Conservation (phyloP, 2,888 invertebrate genomes). For the Linnaemya vulpina region DNA sequence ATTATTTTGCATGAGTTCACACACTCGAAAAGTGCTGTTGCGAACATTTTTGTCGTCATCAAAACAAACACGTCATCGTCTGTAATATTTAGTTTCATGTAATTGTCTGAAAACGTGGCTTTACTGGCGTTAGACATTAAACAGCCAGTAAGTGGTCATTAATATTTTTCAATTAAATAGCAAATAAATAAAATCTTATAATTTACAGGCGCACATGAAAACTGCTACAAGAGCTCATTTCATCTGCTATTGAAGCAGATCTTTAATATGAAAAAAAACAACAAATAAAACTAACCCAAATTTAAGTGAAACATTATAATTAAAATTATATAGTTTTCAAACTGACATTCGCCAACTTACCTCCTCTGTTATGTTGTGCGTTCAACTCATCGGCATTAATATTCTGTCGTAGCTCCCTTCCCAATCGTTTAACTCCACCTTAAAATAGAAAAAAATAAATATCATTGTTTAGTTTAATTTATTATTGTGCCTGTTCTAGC, state of each 20-base stretch:
- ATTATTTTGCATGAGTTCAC: conserved; percentile 23
- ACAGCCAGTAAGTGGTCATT: neutral
- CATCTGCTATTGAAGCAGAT: neutral
- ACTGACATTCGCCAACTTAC: neutral
- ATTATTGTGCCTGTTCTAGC: conserved; percentile 43
- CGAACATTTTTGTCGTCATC: conserved; percentile 51
- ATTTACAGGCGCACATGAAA: neutral
- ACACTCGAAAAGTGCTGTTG: conserved; percentile 26
- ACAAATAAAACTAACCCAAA: neutral
- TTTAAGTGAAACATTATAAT: neutral
- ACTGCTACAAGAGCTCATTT: neutral
- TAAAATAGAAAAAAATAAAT: conserved; percentile 1
- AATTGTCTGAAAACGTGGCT: neutral
- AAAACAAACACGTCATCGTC: conserved; percentile 37
- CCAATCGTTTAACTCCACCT: conserved; percentile 19
- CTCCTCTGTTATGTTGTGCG: neutral
- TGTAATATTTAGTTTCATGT: neutral
- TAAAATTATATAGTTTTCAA: neutral
- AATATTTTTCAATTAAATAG: neutral
- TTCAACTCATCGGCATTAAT: neutral
- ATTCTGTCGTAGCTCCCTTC: conserved; percentile 2
- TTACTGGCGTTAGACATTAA: neutral
- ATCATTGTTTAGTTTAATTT: conserved; percentile 26
- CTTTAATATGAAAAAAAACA: neutral
- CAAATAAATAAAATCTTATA: neutral